Base-by-base conservation (phyloP, 1,140 invertebrate species). In the Drosophila busckii region DNA sequence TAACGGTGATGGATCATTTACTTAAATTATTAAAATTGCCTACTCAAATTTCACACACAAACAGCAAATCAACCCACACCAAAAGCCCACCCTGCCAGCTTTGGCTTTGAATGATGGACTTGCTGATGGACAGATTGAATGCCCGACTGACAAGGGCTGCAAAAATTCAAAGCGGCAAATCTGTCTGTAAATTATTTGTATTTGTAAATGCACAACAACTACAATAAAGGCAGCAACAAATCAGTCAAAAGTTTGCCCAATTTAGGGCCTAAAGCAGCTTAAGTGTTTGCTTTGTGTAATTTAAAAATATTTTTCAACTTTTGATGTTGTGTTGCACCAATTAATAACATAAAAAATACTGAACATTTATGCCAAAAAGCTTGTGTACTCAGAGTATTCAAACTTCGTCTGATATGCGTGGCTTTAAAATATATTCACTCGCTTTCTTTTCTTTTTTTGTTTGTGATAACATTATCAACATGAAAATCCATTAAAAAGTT, bases 1-100 rank as follows among this genome's bases (percentile, higher is more conserved):
- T 84, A 83, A 75, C 83, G 67, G 76, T 85, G 83, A 85, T 80
- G 83, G 83, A 85, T 85, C 83, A 85, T 85, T 85, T 83, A 71
- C 78, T 85, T 84, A 85, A 85, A 85, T 76, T 85, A 85, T 85
- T 85, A 85, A 66, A 82, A 84, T 83, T 68, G 70, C 78, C 78
- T 68, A 70, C 76, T 83, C 76, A 78, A 82, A 75, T 80, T 82
- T 80, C 75, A 82, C 54, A 78, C 54, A 48, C 59, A 73, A 69
- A 61, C 54, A 37, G 45, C 29, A 45, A 37, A 23, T 19, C 10
- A 46, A 46, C 29, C n/a, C n/a, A n/a, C n/a, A n/a, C n/a, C n/a
- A 2, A 17, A 13, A 9, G 1, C 22, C 23, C 17, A n/a, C 13
- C 2, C 0, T 16, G 2, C 34, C 10, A 10, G 12, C 35, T 29